These are phyloP conservation scores for Lithobates sylvaticus DNA, from an alignment of 2,797 vertebrate genomes.

Conservation along the genomic window DNA sequence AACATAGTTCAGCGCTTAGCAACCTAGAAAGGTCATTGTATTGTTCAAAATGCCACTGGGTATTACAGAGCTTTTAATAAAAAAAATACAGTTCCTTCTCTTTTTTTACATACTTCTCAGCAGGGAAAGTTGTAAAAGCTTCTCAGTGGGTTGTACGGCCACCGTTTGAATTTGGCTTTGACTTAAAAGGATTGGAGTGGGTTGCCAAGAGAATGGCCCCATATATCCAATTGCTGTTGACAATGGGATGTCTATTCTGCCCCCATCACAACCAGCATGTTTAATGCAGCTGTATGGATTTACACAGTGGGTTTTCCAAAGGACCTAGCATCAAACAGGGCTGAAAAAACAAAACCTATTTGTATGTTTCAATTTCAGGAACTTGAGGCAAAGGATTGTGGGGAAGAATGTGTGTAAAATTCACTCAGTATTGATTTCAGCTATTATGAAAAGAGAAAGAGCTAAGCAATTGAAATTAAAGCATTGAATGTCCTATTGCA, in stretches of 20 bases:
- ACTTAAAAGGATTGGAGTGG: constrained; percentile 60
- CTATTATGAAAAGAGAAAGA: constrained; percentile 39
- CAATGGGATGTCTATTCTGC: constrained; percentile 59
- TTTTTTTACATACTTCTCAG: constrained; percentile 41
- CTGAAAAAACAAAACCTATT: constrained; percentile 53
- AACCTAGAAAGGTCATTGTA: constrained; percentile 58
- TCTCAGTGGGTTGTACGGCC: constrained; percentile 56
- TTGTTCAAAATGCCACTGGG: constrained; percentile 56
- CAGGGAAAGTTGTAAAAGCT: constrained; percentile 55
- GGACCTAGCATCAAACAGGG: constrained; percentile 45
- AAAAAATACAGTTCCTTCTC: constrained; percentile 39
- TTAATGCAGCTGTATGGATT: constrained; percentile 62
- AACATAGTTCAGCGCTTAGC: constrained; percentile 51
- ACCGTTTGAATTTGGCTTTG: constrained; percentile 56
- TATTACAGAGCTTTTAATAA: constrained; percentile 59
- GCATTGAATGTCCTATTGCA: constrained; percentile 5
- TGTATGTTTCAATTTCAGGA: constrained; percentile 59
- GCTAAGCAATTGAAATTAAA: constrained; percentile 19
- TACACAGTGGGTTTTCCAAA: constrained; percentile 50
- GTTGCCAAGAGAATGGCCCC: constrained; percentile 49
- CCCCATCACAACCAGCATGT: constrained; percentile 49
- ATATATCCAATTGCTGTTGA: constrained; percentile 58
- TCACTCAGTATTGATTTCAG: constrained; percentile 42
- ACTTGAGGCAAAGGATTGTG: constrained; percentile 10
- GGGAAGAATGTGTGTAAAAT: constrained; percentile 52